A percentile compares a stretch with the other conserved stretches of the same genome.
Conservation (phyloP, 2,888 invertebrate species). For the Horisme vitalbata region DNA sequence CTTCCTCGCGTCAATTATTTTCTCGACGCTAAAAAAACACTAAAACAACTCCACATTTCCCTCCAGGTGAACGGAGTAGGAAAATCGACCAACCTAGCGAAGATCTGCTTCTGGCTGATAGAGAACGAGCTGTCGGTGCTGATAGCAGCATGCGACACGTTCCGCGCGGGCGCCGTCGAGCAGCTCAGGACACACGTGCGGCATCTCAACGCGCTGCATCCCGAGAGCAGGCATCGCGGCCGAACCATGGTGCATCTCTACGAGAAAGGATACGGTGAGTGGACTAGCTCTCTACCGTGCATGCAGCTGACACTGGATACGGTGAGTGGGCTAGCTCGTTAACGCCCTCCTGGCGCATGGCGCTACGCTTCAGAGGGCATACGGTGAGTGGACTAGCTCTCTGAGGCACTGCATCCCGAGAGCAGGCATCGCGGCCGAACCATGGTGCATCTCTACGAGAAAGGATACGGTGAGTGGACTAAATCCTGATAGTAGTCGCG, state of each 20-base stretch:
- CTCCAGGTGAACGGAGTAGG: constrained; percentile 95
- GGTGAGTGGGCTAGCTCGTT: no score
- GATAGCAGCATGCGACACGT: constrained; percentile 99
- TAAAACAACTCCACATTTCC: no score
- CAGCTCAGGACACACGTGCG: constrained; percentile 97
- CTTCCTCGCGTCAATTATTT: no score
- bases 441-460: constrained; percentile 98
- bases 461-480: constrained; percentile 90
- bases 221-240: constrained; percentile 87
- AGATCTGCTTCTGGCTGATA: constrained; percentile 99
- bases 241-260: constrained; percentile 95
- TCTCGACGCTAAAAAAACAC: no score
- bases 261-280: constrained; percentile 95
- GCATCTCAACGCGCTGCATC: constrained; percentile 96
- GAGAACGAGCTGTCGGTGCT: constrained; percentile 98
- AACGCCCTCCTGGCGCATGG: no score
- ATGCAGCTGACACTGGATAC: no score
- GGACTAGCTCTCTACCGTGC: no score
- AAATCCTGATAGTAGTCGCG: no score
- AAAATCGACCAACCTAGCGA: constrained; percentile 99
- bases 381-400: no score
- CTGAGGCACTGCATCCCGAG: constrained; percentile 96
- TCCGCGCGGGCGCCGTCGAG: constrained; percentile 99
- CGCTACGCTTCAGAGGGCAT: no score
- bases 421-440: constrained; percentile 85